Percentiles rank a stretch among this genome's conserved stretches.
Conservation (phyloP, 1,140 invertebrate genomes). For the Ectropis grisescens region DNA sequence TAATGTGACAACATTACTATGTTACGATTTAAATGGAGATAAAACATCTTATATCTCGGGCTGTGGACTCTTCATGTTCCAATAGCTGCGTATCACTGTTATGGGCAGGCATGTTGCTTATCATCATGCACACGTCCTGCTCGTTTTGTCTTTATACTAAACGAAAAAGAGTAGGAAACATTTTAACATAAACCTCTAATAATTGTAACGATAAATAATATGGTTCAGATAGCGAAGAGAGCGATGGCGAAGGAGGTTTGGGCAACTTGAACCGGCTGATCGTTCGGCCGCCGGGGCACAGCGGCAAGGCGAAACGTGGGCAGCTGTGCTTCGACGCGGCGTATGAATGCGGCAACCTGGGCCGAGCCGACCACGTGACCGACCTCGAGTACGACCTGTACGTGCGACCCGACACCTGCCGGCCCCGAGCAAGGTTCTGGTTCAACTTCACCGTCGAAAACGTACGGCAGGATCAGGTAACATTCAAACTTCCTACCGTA, state of each 20-base stretch:
- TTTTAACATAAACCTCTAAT: too few species aligned
- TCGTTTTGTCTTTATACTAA: too few species aligned
- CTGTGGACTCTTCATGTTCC: too few species aligned
- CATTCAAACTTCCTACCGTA: too few species aligned
- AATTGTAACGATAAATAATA: too few species aligned
- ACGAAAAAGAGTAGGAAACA: too few species aligned
- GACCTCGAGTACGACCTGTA: conserved; percentile 98
- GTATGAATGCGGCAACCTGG: conserved; percentile 97
- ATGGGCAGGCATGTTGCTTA: too few species aligned
- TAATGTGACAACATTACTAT: too few species aligned
- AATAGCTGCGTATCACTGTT: too few species aligned
- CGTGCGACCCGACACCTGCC: conserved; percentile 96
- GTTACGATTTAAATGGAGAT: too few species aligned
- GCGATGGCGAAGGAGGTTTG: conserved; percentile 92
- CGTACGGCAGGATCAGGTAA: conserved; percentile 91
- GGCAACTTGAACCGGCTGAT: conserved; percentile 95
- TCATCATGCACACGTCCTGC: too few species aligned
- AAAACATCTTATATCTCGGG: too few species aligned
- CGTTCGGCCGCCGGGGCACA: conserved; percentile 93
- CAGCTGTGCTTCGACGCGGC: conserved; percentile 98
- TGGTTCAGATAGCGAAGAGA: conserved; percentile 91
- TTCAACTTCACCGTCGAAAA: conserved; percentile 99
- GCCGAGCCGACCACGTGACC: conserved; percentile 92
- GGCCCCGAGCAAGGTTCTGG: conserved; percentile 93
- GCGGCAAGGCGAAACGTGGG: conserved; percentile 93